These are phyloP conservation scores for Lithodes maja DNA, from an alignment of 2,888 invertebrate genomes.

Conservation along the genomic window DNA sequence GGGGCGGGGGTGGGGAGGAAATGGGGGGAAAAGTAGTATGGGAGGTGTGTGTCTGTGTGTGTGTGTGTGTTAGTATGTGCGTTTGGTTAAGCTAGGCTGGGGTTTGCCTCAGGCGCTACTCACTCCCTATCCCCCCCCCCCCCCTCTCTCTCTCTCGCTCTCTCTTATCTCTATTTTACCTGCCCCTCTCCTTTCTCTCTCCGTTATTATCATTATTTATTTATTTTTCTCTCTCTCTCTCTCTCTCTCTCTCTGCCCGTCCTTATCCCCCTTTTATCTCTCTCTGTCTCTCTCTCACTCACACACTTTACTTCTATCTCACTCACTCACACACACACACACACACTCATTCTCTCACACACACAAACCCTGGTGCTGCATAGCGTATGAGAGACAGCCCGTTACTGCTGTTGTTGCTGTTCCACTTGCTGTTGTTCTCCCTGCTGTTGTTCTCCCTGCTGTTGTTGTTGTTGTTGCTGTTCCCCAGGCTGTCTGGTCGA, in stretches of 20 bases:
- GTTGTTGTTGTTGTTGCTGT: background rate
- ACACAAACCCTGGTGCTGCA: background rate
- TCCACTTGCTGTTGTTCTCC: background rate
- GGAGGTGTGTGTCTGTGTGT: background rate
- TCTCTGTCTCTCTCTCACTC: background rate
- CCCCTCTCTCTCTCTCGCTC: background rate
- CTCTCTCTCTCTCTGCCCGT: background rate
- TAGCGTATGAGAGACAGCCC: background rate
- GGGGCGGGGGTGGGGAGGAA: background rate
- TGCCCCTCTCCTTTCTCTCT: background rate
- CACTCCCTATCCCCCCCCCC: background rate
- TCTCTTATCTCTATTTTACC: background rate
- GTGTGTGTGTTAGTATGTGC: background rate
- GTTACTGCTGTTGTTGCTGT: background rate
- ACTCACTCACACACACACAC: slow-evolving; percentile 19
- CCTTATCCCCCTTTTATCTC: background rate
- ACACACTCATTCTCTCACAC: slow-evolving; percentile 9
- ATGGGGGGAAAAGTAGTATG: background rate
- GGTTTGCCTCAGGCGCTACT: background rate
- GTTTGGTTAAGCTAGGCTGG: background rate
- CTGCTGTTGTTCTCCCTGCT: background rate
- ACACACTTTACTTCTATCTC: background rate
- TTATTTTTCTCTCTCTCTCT: background rate
- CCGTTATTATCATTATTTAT: background rate
- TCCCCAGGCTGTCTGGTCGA: background rate